Evolutionary conservation across 2,888 invertebrate genomes (phyloP).

Genomic region (Mermis nigrescens): DNA sequence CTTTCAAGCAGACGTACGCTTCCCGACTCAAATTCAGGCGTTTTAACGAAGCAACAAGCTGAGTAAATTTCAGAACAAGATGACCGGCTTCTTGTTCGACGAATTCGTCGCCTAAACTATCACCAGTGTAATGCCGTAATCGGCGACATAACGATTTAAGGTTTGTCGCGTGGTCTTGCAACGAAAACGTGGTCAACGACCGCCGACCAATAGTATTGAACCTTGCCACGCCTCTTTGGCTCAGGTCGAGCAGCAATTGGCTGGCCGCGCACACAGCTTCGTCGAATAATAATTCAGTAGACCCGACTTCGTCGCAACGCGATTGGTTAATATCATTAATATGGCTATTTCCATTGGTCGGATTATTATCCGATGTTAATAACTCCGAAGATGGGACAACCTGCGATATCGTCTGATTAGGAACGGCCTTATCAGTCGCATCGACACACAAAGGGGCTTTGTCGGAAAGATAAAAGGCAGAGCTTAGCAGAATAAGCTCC

Average conservation of each 20-base stretch:
- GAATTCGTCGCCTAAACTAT: slow-evolving; percentile 22
- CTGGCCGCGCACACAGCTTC: background rate
- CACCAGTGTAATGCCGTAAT: slow-evolving; percentile 23
- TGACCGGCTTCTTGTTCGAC: slow-evolving; percentile 77
- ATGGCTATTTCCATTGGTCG: no score
- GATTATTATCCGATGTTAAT: no score
- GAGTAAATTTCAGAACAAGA: slow-evolving; percentile 87
- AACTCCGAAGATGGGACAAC: no score
- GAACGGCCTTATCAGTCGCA: no score
- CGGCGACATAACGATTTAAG: slow-evolving; percentile 23
- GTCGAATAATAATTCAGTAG: background rate
- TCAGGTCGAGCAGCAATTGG: background rate
- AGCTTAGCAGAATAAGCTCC: slow-evolving; percentile 21
- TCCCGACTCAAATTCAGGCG: slow-evolving; percentile 71
- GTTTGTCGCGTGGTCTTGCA: slow-evolving; percentile 20
- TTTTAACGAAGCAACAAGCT: slow-evolving; percentile 78
- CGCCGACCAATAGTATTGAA: no score
- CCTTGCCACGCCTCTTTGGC: no score
- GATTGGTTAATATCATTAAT: no score
- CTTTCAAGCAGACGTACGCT: slow-evolving; percentile 93
- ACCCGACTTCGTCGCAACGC: no score
- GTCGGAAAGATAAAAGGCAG: slow-evolving; percentile 4
- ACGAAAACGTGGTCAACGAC: no score
- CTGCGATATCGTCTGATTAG: no score
- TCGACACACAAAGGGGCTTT: no score